phyloP scores from a whole-genome alignment of 2,113 vertebrate species.

The Neotragus pygmaeus region DNA sequence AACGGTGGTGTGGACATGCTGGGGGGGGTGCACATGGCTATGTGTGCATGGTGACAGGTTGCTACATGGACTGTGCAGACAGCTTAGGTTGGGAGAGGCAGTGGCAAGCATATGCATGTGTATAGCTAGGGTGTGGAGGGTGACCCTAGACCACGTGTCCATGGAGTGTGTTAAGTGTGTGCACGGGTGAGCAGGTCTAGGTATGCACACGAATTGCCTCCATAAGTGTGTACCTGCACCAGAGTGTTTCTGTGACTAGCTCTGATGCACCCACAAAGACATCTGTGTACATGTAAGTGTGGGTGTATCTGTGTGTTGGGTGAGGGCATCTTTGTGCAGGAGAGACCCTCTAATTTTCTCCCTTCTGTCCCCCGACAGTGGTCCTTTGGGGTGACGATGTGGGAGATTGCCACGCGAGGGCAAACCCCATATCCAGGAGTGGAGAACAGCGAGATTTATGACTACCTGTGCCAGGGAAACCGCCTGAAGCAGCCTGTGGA shows the following conservation, averaged over 20 bases:
- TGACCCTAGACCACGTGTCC: background rate
- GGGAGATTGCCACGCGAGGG: slow-evolving; percentile 93
- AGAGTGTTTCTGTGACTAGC: background rate
- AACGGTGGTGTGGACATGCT: background rate
- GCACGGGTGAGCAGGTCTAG: background rate
- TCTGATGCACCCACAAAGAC: background rate
- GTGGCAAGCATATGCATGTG: background rate
- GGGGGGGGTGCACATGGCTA: background rate
- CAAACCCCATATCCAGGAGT: slow-evolving; percentile 94
- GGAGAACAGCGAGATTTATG: slow-evolving; percentile 95
- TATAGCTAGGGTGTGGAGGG: background rate
- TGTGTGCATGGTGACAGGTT: background rate
- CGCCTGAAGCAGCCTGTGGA: slow-evolving; percentile 93
- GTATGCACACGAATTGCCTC: background rate
- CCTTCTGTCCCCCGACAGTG: slow-evolving; percentile 79
- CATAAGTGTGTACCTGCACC: background rate
- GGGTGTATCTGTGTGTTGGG: background rate
- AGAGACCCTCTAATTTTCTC: background rate
- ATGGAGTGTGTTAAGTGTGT: background rate
- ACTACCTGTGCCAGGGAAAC: slow-evolving; percentile 92
- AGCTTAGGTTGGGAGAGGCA: background rate
- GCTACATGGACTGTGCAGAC: background rate
- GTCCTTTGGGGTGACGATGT: slow-evolving; percentile 96
- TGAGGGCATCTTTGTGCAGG: background rate
- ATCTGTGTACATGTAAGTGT: background rate